These are phyloP conservation scores for Plecturocebus donacophilus DNA, from an alignment of 2,113 vertebrate genomes.

Conservation along the genomic window DNA sequence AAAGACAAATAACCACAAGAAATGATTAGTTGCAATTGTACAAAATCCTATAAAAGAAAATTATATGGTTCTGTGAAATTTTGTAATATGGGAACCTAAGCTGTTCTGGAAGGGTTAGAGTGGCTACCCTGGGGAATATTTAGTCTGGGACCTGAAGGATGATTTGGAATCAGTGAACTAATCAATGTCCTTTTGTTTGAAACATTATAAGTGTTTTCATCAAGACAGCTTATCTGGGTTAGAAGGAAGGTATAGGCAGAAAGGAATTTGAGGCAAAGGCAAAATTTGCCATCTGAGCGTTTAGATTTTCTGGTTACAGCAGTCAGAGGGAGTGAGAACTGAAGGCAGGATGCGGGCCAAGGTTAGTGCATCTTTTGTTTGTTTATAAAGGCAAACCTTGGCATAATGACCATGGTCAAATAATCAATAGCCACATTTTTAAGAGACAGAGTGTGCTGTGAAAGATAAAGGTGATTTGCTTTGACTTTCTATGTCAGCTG, in stretches of 20 bases:
- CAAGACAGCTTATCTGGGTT: neutral
- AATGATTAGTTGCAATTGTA: neutral
- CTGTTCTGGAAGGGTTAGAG: neutral
- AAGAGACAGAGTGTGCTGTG: conserved; percentile 51
- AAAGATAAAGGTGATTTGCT: conserved; percentile 70
- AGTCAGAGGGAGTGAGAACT: neutral
- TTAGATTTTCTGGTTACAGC: neutral
- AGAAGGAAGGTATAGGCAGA: neutral
- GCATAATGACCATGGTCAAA: conserved; percentile 39
- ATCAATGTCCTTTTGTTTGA: neutral
- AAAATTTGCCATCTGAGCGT: neutral
- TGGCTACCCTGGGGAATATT: neutral
- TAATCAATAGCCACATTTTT: conserved; percentile 55
- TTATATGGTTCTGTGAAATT: neutral
- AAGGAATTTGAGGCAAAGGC: neutral
- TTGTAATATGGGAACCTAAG: neutral
- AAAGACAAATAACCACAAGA: conserved; percentile 29
- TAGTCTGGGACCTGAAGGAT: neutral
- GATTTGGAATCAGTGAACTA: neutral
- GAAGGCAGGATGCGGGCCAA: conserved; percentile 47
- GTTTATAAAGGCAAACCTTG: conserved; percentile 56
- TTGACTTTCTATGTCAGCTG: conserved; percentile 39
- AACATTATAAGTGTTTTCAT: neutral
- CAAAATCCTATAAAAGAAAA: neutral
- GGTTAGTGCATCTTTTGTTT: conserved; percentile 57